Conservation (phyloP, 2,888 invertebrate genomes). For the Polydrusus tereticollis region DNA sequence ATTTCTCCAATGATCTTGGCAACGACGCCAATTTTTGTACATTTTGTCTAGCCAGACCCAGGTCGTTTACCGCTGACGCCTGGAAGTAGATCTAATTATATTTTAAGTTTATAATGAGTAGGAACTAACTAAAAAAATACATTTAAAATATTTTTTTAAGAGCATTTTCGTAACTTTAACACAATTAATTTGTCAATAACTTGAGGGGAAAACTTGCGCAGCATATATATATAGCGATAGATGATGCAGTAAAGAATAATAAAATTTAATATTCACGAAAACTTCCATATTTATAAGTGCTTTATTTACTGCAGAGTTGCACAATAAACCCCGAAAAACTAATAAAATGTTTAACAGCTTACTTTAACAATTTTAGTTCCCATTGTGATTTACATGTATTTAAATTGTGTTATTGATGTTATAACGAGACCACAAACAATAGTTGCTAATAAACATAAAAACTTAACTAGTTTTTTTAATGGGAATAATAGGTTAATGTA, state of each 20-base stretch:
- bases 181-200: no score
- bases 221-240: no score
- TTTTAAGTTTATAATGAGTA: background rate
- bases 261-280: no score
- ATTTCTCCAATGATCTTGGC: background rate
- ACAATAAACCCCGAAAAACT: background rate
- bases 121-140: no score
- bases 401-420: background rate
- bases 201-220: no score
- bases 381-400: background rate
- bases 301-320: background rate
- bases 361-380: background rate
- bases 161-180: background rate
- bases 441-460: no score
- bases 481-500: no score
- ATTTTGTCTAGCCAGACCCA: background rate
- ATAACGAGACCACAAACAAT: background rate
- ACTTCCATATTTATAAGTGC: no score
- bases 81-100: background rate
- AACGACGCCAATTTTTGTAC: background rate
- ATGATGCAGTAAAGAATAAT: no score
- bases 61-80: background rate
- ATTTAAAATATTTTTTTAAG: no score
- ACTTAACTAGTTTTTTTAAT: no score
- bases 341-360: background rate